Evolutionary conservation across 1,140 invertebrate genomes (phyloP).

Genomic region (Solenopsis invicta): DNA sequence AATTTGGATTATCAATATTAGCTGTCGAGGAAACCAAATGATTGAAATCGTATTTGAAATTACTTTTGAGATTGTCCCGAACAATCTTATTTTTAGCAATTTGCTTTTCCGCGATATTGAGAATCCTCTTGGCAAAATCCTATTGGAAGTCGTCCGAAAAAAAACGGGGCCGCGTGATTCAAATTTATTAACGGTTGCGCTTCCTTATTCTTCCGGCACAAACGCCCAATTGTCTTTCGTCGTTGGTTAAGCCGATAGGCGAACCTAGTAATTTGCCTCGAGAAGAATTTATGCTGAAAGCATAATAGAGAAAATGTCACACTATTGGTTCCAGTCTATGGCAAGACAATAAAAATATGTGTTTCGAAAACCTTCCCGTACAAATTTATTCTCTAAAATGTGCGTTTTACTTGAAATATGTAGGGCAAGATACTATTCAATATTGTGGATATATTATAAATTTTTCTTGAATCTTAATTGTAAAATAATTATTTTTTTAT

Average conservation of each 20-base stretch:
- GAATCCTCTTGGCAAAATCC: background rate
- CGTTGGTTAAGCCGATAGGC: background rate
- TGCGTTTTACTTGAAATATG: background rate
- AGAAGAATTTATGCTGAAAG: background rate
- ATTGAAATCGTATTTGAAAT: slow-evolving; percentile 40
- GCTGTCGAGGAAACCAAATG: background rate
- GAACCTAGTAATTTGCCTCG: background rate
- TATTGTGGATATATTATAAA: background rate
- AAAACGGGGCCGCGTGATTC: slow-evolving; percentile 1
- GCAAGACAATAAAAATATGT: slow-evolving; percentile 8
- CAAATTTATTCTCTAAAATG: background rate
- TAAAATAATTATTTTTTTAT: background rate
- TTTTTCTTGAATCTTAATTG: background rate
- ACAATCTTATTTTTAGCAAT: background rate
- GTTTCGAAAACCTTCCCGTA: background rate
- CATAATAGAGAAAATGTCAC: background rate
- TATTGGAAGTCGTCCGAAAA: background rate
- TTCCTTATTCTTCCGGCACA: background rate
- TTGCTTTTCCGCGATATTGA: slow-evolving; percentile 4
- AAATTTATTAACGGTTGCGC: slow-evolving; percentile 39
- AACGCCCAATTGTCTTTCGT: slow-evolving; percentile 39
- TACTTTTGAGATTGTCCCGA: background rate
- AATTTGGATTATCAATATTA: background rate
- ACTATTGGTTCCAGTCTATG: background rate
- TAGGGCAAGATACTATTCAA: background rate